These are phyloP conservation scores for Choristoneura fumiferana DNA, from an alignment of 1,140 invertebrate species.

Conservation along the genomic window DNA sequence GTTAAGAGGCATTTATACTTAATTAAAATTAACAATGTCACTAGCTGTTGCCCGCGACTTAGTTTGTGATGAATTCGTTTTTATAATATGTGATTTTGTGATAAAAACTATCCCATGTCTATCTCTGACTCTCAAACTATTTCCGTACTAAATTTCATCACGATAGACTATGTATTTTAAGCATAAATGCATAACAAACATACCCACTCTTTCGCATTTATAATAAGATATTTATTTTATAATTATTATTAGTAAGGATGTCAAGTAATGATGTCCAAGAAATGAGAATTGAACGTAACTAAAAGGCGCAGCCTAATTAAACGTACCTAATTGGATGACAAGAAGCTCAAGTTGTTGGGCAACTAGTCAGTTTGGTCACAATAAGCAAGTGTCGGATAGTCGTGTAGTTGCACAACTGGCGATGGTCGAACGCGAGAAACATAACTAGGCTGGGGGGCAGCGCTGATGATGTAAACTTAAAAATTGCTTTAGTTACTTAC, in stretches of 20 bases:
- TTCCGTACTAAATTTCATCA: no score
- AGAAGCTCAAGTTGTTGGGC: slow-evolving; percentile 68
- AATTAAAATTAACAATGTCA: slow-evolving; percentile 32
- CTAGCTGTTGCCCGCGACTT: no score
- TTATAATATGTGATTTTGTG: no score
- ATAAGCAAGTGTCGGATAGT: slow-evolving; percentile 72
- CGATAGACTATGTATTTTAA: no score
- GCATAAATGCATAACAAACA: no score
- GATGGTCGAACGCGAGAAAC: slow-evolving; percentile 75
- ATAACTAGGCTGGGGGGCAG: slow-evolving; percentile 74
- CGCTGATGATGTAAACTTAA: slow-evolving; percentile 75
- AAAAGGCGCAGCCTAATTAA: slow-evolving; percentile 51
- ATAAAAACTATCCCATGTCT: no score
- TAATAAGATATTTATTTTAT: no score
- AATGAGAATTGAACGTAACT: slow-evolving; percentile 41
- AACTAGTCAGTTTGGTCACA: slow-evolving; percentile 61
- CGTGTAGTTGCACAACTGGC: slow-evolving; percentile 68
- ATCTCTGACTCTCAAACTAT: no score
- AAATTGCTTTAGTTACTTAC: slow-evolving; percentile 77
- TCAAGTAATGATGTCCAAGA: slow-evolving; percentile 12
- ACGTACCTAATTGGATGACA: slow-evolving; percentile 66
- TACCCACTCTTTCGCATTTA: no score
- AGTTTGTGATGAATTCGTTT: no score
- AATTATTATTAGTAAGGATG: slow-evolving; percentile 9
- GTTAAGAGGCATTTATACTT: slow-evolving; percentile 7